Conservation (phyloP, 1,140 invertebrate genomes). For the Brachionus koreanus region DNA sequence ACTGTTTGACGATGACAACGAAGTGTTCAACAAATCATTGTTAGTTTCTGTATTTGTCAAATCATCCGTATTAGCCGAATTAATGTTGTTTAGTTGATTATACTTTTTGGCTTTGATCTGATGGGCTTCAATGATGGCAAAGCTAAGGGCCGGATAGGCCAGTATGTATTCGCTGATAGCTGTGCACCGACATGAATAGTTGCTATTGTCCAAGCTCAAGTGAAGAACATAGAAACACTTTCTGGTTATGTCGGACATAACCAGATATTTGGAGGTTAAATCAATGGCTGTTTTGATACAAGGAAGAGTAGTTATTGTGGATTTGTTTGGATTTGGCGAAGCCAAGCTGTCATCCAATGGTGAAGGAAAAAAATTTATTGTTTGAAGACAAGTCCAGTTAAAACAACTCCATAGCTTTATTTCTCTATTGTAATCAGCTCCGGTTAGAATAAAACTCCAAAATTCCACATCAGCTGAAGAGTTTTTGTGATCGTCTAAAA, state of each 20-base stretch:
- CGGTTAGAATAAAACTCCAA: constrained; percentile 89
- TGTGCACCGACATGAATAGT: constrained; percentile 62
- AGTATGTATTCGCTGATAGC: constrained; percentile 77
- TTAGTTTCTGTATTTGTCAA: background rate
- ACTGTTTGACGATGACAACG: constrained; percentile 17
- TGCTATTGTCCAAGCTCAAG: constrained; percentile 64
- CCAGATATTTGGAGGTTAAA: constrained; percentile 72
- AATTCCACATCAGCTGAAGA: constrained; percentile 73
- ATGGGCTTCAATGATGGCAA: constrained; percentile 75
- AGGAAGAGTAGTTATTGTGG: constrained; percentile 44
- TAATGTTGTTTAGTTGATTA: constrained; percentile 16
- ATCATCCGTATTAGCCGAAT: background rate
- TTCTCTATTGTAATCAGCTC: constrained; percentile 79
- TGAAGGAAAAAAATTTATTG: constrained; percentile 60
- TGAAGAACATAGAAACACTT: constrained; percentile 73
- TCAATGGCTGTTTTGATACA: constrained; percentile 74
- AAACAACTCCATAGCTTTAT: constrained; percentile 91
- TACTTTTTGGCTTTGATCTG: constrained; percentile 49
- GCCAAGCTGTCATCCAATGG: background rate
- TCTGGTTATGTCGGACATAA: constrained; percentile 76
- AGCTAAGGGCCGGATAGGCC: constrained; percentile 72
- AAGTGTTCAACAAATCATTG: constrained; percentile 10
- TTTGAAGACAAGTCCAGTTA: constrained; percentile 84
- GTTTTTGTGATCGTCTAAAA: constrained; percentile 83
- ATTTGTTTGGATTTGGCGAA: background rate